phyloP scores from a whole-genome alignment of 1,140 invertebrate genomes.

The Gryon sp. region DNA sequence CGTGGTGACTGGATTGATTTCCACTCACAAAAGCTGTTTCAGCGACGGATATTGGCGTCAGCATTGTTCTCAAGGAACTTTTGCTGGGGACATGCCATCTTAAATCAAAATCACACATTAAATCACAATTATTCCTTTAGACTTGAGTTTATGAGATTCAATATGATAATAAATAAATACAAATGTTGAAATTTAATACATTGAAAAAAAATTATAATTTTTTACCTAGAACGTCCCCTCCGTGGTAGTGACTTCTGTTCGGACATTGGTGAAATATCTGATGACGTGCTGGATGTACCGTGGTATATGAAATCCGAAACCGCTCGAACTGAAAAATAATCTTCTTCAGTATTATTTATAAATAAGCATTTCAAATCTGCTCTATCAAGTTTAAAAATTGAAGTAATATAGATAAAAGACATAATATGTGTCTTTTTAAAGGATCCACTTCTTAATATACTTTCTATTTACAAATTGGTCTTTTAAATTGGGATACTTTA shows the following conservation, averaged over 20 bases:
- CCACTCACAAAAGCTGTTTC: conserved; percentile 81
- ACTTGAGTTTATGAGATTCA: too few relatives aligned
- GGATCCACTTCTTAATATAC: too few relatives aligned
- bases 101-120: too few relatives aligned
- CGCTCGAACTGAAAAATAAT: conserved; percentile 74
- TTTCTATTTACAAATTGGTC: too few relatives aligned
- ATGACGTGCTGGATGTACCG: conserved; percentile 87
- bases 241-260: conserved; percentile 87
- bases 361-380: too few relatives aligned
- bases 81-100: conserved; percentile 83
- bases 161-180: too few relatives aligned
- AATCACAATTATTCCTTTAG: too few relatives aligned
- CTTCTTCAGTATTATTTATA: neutral
- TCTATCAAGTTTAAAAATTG: too few relatives aligned
- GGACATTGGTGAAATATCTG: conserved; percentile 88
- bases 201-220: conserved; percentile 1
- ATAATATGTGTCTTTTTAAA: too few relatives aligned
- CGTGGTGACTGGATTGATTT: conserved; percentile 68
- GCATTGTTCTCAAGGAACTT: conserved; percentile 81
- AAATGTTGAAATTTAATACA: too few relatives aligned
- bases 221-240: conserved; percentile 84
- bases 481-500: too few relatives aligned
- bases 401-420: too few relatives aligned
- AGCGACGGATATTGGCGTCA: conserved; percentile 82
- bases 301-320: conserved; percentile 87